Evolutionary conservation across 2,888 invertebrate genomes (phyloP).

Genomic region (Teleogryllus oceanicus): DNA sequence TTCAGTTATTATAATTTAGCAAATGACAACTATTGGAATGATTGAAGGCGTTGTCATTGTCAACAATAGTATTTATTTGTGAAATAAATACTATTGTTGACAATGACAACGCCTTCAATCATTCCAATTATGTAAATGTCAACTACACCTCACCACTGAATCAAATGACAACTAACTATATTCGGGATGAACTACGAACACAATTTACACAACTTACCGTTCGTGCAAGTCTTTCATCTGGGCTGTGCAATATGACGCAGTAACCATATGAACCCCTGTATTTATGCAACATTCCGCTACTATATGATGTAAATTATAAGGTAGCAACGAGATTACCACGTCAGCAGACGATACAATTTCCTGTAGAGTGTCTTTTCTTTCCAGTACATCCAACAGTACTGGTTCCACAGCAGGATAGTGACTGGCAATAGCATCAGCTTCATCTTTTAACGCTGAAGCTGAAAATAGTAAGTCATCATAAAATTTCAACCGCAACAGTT

Average conservation of each 20-base stretch:
- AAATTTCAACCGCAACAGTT: no score
- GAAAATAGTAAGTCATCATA: constrained; percentile 32
- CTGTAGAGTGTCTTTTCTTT: constrained; percentile 63
- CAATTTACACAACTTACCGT: constrained; percentile 51
- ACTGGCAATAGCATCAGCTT: constrained; percentile 78
- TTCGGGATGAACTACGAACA: neutral
- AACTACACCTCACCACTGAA: no score
- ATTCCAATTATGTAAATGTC: no score
- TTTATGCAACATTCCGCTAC: constrained; percentile 84
- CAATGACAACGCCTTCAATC: no score
- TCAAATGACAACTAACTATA: neutral
- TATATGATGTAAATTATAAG: constrained; percentile 82
- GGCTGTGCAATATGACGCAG: constrained; percentile 89
- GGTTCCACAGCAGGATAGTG: constrained; percentile 75
- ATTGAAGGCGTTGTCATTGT: no score
- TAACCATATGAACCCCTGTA: constrained; percentile 88
- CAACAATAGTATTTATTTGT: no score
- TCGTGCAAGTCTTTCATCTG: constrained; percentile 76
- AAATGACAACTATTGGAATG: neutral
- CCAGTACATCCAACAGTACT: constrained; percentile 76
- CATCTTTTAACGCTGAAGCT: constrained; percentile 81
- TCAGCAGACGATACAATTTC: constrained; percentile 70
- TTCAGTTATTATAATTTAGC: neutral
- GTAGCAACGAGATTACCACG: constrained; percentile 82
- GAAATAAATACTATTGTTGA: no score